A percentile compares a stretch with the other conserved stretches of the same genome.
Conservation (phyloP, 2,797 vertebrate species). For the Salmo trutta region DNA sequence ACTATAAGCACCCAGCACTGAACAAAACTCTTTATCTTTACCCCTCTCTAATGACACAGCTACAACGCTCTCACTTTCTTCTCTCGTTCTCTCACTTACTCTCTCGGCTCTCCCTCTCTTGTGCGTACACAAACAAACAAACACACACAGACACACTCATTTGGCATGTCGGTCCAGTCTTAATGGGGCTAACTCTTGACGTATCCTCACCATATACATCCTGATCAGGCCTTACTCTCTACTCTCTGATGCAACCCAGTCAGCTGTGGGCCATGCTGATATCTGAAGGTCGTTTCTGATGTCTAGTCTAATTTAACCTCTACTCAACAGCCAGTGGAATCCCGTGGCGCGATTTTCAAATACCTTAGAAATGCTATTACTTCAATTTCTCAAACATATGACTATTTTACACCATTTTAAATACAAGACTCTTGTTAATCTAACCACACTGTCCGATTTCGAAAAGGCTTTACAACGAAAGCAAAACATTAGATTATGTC, state of each 20-base stretch:
- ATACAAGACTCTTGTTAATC: too few relatives aligned
- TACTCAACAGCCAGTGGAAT: too few relatives aligned
- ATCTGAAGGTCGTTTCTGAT: constrained; percentile 68
- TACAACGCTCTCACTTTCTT: constrained; percentile 21
- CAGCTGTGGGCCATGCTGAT: constrained; percentile 57
- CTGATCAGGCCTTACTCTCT: constrained; percentile 48
- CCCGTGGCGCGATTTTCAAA: too few relatives aligned
- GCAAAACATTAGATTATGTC: too few relatives aligned
- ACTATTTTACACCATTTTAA: too few relatives aligned
- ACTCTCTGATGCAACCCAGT: constrained; percentile 43
- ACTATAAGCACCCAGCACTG: constrained; percentile 50
- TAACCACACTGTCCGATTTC: too few relatives aligned
- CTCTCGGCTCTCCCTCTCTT: background rate
- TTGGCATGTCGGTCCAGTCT: background rate
- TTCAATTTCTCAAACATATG: too few relatives aligned
- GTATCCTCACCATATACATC: constrained; percentile 64
- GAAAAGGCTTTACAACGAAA: too few relatives aligned
- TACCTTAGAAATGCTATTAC: too few relatives aligned
- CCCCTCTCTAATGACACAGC: constrained; percentile 4
- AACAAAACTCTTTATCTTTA: too few relatives aligned
- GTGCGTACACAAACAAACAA: background rate
- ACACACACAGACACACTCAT: background rate
- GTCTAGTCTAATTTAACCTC: constrained; percentile 69
- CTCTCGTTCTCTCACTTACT: background rate
- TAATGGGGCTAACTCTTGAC: constrained; percentile 40